Conservation (phyloP, 2,888 invertebrate species). For the Pheosia gnoma region DNA sequence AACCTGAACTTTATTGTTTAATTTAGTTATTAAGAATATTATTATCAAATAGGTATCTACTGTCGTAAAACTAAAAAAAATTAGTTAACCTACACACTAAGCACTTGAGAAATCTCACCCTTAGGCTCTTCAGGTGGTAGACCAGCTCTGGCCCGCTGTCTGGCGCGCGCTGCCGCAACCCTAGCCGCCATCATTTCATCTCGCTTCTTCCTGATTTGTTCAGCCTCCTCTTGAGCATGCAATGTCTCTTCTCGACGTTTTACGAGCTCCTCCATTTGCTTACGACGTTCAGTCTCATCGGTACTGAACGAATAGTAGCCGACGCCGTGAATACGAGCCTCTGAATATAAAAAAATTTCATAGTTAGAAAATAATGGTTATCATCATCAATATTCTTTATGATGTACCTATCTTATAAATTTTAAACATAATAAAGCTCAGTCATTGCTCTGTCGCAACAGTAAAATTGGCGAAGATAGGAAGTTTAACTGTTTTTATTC, state of each 20-base stretch:
- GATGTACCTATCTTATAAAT: no score
- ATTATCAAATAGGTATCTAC: no score
- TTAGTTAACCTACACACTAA: neutral
- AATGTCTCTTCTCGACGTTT: conserved; percentile 89
- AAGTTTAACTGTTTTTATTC: no score
- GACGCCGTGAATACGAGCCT: conserved; percentile 96
- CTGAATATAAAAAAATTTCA: conserved; percentile 66
- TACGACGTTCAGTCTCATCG: conserved; percentile 90
- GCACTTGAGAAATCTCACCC: conserved; percentile 48
- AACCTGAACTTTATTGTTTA: no score
- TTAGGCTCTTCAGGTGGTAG: conserved; percentile 86
- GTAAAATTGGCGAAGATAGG: no score
- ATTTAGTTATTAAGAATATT: no score
- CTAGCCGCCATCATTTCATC: conserved; percentile 88
- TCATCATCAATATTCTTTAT: neutral
- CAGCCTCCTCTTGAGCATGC: conserved; percentile 86
- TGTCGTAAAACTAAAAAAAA: neutral
- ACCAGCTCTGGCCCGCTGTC: conserved; percentile 89
- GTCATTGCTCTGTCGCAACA: no score
- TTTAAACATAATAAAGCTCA: no score
- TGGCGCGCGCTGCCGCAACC: conserved; percentile 88
- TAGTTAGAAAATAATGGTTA: neutral
- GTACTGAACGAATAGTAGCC: conserved; percentile 96
- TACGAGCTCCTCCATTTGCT: conserved; percentile 91
- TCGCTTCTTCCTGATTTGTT: conserved; percentile 84